Conservation (phyloP, 2,888 invertebrate genomes). For the Hecatera dysodea region DNA sequence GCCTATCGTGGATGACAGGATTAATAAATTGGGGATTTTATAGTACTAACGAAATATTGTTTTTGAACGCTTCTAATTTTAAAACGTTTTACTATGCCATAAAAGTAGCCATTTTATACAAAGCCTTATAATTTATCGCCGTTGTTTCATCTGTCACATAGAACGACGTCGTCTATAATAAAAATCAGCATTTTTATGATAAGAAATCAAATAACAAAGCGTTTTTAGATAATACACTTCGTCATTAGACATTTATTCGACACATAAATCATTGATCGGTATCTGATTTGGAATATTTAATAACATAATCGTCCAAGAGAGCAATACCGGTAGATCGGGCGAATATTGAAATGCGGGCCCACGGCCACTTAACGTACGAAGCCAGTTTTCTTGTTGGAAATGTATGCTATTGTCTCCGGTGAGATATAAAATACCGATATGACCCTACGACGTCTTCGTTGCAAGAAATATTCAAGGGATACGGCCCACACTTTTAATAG, state of each 20-base stretch:
- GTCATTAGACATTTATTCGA: conserved; percentile 69
- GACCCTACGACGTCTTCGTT: conserved; percentile 90
- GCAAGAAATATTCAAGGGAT: conserved; percentile 91
- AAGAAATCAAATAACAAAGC: conserved; percentile 75
- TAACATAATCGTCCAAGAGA: conserved; percentile 73
- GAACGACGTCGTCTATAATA: conserved; percentile 77
- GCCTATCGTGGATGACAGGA: conserved; percentile 60
- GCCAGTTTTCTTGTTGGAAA: conserved; percentile 88
- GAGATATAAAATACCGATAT: conserved; percentile 91
- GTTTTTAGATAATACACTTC: conserved; percentile 66
- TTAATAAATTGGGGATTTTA: conserved; percentile 77
- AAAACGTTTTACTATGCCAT: conserved; percentile 80
- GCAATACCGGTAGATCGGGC: conserved; percentile 72
- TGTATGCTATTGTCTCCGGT: conserved; percentile 89
- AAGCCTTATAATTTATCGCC: conserved; percentile 82
- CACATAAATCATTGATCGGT: conserved; percentile 69
- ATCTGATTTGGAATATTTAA: conserved; percentile 71
- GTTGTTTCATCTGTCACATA: conserved; percentile 82
- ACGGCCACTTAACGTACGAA: conserved; percentile 84
- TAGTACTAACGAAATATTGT: conserved; percentile 78
- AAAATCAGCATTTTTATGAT: conserved; percentile 77
- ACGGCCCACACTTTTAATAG: conserved; percentile 91
- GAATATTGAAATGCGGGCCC: conserved; percentile 82
- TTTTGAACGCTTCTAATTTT: conserved; percentile 78
- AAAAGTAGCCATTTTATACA: conserved; percentile 81